Conservation (phyloP, 2,888 invertebrate species). For the Myopa tessellatipennis region DNA sequence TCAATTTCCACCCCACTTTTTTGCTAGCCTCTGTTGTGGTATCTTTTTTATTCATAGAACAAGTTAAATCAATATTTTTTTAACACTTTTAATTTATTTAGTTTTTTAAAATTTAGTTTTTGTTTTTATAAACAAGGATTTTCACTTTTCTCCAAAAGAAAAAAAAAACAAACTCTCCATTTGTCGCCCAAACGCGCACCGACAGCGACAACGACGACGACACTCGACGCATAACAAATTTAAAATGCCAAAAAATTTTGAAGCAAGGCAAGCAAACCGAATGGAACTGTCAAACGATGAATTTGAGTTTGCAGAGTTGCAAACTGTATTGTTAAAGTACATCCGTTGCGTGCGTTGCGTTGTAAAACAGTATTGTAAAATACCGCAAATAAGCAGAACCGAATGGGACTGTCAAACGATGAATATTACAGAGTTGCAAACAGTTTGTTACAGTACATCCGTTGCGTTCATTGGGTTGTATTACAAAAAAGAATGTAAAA, state of each 20-base stretch:
- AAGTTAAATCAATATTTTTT: not conserved
- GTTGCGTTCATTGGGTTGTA: no score
- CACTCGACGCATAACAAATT: no score
- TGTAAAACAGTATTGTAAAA: no score
- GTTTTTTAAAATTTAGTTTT: no score
- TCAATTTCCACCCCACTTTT: conserved; percentile 33
- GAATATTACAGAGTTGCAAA: not conserved
- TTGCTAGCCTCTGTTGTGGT: not conserved
- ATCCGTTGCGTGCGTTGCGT: no score
- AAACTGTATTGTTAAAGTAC: no score
- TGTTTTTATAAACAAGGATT: conserved; percentile 21
- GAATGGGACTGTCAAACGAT: not conserved
- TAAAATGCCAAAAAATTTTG: conserved; percentile 34
- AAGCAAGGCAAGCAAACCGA: not conserved
- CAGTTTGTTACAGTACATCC: no score
- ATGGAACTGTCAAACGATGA: not conserved
- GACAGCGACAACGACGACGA: not conserved
- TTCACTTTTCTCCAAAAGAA: conserved; percentile 12
- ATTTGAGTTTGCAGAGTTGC: no score
- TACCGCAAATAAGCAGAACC: not conserved
- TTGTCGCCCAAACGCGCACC: not conserved
- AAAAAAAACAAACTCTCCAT: conserved; percentile 17
- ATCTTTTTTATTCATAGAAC: not conserved
- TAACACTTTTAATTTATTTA: not conserved
- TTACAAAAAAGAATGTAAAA: no score